These are phyloP conservation scores for Triplophysa tibetana DNA, from an alignment of 2,113 vertebrate species.

Conservation along the genomic window DNA sequence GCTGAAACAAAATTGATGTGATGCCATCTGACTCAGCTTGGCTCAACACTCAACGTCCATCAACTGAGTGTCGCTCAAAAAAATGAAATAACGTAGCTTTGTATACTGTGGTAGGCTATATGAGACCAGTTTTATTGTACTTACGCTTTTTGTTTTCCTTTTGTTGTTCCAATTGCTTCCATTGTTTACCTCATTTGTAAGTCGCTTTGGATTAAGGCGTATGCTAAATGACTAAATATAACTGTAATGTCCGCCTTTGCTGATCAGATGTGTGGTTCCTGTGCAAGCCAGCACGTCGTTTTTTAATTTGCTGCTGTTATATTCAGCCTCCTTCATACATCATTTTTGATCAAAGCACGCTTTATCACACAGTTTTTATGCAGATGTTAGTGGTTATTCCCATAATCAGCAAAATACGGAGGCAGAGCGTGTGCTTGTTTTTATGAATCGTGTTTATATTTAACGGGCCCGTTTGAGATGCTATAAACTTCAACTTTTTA, in stretches of 20 bases:
- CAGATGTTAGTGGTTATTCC: constrained; percentile 71
- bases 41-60: constrained; percentile 49
- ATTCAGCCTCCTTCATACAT: constrained; percentile 67
- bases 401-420: constrained; percentile 69
- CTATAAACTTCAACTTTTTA: constrained; percentile 54
- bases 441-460: constrained; percentile 54
- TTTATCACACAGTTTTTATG: constrained; percentile 69
- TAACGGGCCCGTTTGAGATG: constrained; percentile 47
- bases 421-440: constrained; percentile 31
- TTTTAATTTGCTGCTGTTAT: constrained; percentile 62
- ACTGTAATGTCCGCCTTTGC: constrained; percentile 51
- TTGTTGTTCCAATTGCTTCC: too few species aligned
- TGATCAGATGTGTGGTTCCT: constrained; percentile 70
- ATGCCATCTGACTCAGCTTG: constrained; percentile 48
- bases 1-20: constrained; percentile 32
- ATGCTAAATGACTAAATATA: too few species aligned
- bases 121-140: too few species aligned
- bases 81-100: too few species aligned
- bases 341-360: constrained; percentile 67
- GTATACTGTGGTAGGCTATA: too few species aligned
- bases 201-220: too few species aligned
- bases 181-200: too few species aligned
- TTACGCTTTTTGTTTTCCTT: too few species aligned
- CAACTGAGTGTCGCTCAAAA: neutral
- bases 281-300: constrained; percentile 60